These are phyloP conservation scores for Steinernema carpocapsae DNA, from an alignment of 2,888 invertebrate genomes.

Conservation along the genomic window DNA sequence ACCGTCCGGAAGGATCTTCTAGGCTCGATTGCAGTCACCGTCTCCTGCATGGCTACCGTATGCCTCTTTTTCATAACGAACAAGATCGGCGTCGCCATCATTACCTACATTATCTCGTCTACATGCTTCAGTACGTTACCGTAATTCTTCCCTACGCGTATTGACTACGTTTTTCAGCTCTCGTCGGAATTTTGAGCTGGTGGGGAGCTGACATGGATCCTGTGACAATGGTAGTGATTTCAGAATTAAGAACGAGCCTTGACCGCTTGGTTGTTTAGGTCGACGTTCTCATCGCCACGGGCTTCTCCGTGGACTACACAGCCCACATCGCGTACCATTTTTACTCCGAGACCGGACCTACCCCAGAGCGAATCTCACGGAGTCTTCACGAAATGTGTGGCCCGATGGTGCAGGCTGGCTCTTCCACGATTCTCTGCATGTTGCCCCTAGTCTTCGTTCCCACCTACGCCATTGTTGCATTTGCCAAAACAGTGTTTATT, in stretches of 20 bases:
- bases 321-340: constrained; percentile 66
- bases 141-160: not conserved
- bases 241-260: not conserved
- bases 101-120: constrained; percentile 61
- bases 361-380: constrained; percentile 54
- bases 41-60: constrained; percentile 64
- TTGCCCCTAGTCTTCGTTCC: constrained; percentile 66
- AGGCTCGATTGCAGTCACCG: constrained; percentile 61
- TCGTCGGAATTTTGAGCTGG: constrained; percentile 64
- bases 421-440: constrained; percentile 61
- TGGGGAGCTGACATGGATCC: constrained; percentile 68
- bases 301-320: constrained; percentile 64
- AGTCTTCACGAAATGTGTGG: constrained; percentile 62
- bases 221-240: constrained; percentile 50
- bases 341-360: constrained; percentile 55
- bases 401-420: constrained; percentile 61
- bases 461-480: constrained; percentile 67
- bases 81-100: constrained; percentile 57
- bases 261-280: constrained; percentile 46
- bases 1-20: constrained; percentile 53
- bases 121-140: constrained; percentile 62
- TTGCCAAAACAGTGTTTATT: constrained; percentile 61
- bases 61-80: constrained; percentile 65
- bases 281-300: constrained; percentile 66
- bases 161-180: constrained; percentile 49